phyloP scores from a whole-genome alignment of 1,140 invertebrate species.

The Capitella teleta region DNA sequence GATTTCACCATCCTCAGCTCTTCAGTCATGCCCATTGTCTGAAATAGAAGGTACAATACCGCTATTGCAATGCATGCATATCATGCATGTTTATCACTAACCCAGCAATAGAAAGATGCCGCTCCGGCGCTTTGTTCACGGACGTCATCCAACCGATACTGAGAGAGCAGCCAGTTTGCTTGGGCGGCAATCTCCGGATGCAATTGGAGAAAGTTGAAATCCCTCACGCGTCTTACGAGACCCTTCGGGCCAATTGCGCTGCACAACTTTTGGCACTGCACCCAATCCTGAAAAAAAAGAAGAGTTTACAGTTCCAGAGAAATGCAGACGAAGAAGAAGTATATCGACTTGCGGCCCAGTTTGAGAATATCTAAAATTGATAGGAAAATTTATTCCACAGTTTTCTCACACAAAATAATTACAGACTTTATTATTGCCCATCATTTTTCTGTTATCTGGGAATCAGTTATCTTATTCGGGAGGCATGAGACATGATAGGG shows the following conservation, averaged over 20 bases:
- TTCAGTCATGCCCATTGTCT: not conserved
- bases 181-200: constrained; percentile 18
- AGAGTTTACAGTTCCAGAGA: no score
- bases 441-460: no score
- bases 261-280: constrained; percentile 22
- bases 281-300: no score
- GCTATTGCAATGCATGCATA: not conserved
- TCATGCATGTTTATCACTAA: constrained; percentile 14
- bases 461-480: no score
- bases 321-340: no score
- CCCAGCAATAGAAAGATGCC: constrained; percentile 36
- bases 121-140: constrained; percentile 32
- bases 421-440: no score
- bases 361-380: no score
- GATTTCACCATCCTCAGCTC: not conserved
- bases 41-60: not conserved
- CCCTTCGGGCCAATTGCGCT: constrained; percentile 28
- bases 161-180: constrained; percentile 20
- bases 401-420: no score
- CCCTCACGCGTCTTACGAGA: constrained; percentile 26
- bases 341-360: no score
- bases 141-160: constrained; percentile 24
- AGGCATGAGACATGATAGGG: no score
- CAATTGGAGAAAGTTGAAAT: constrained; percentile 25
- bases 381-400: no score